Base-by-base conservation (phyloP, 2,888 invertebrate species). In the Mythimna loreyi region DNA sequence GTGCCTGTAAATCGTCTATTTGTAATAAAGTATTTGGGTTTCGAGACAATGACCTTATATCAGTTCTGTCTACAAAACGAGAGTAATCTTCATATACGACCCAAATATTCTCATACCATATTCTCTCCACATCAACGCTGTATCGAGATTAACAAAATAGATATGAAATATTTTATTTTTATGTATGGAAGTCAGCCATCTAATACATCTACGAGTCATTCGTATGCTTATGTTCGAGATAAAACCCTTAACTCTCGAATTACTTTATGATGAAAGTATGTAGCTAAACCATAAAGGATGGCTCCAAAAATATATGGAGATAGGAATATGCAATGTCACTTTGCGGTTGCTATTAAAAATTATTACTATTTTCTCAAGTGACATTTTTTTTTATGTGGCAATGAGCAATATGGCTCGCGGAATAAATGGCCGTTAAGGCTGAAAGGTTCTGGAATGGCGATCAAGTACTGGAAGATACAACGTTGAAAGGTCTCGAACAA, bases 171-270 rank as follows among this genome's bases (percentile, higher is more conserved):
- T 61, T 66, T 45, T 45, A 72, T 77, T 64, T 78, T 49, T 78
- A 78, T 71, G 60, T 57, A 61, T 72, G 73, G 72, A 75, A 59
- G 30, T 6, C 43, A 66, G 78, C 73, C 75, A 75, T 60, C 57
- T 66, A 66, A 75, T 78, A 78, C 45, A 66, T 75, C 53, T 57
- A n/a, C 13, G n/a, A 61, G 58, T 61, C 49, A 75, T 75, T 72
- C 30, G 43, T 45, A 78, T 78, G 78, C 72, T 66, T 72, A 78
- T 72, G 61, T 58, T 49, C 1, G 7, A 72, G 78, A 75, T 78
- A 72, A 66, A 66, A 62, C 16, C 53, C 23, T 58, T 72, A 55
- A 75, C 53, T 55, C 49, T 57, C 53, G 53, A 72, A 78, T 65
- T 58, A 71, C 36, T 59, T 45, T 71, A 52, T 45, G 49, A 57